A percentile compares a stretch with the other conserved stretches of the same genome.
Evolutionary conservation across 2,113 vertebrate genomes (phyloP).

Genomic region (Poecilia latipinna): DNA sequence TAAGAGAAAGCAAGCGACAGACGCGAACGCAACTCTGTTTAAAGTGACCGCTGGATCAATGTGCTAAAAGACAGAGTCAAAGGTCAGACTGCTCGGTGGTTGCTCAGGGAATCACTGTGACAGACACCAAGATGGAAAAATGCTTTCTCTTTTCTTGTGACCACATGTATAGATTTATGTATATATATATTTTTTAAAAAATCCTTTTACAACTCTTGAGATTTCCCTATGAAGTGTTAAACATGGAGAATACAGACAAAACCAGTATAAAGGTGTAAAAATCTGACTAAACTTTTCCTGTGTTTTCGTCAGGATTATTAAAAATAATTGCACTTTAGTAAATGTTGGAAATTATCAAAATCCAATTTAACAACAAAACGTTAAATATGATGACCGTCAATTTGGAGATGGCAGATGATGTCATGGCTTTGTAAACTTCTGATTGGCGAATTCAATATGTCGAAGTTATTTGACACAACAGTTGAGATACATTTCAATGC

Average conservation of each 20-base stretch:
- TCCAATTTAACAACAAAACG: no score
- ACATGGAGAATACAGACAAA: not conserved
- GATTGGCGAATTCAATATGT: no score
- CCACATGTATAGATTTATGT: conserved; percentile 9
- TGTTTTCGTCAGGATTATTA: no score
- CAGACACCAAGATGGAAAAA: conserved; percentile 38
- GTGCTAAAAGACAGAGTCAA: conserved; percentile 73
- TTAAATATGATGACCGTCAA: no score
- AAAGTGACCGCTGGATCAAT: conserved; percentile 75
- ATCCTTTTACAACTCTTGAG: not conserved
- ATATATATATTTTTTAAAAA: not conserved
- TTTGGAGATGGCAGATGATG: no score
- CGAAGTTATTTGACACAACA: no score
- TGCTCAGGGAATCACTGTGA: conserved; percentile 63
- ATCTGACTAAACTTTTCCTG: no score
- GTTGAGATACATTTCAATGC: no score
- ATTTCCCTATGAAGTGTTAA: not conserved
- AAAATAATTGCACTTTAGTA: no score
- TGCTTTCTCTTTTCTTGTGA: conserved; percentile 23
- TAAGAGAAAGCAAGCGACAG: conserved; percentile 21
- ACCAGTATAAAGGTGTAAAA: not conserved
- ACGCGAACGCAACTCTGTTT: conserved; percentile 59
- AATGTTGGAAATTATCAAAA: no score
- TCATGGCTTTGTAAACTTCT: no score
- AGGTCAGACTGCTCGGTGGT: conserved; percentile 71